Evolutionary conservation across 2,113 vertebrate species (phyloP), one percentile per base, ranked within the genome.

Genomic region (Rhadina sibilatrix): DNA sequence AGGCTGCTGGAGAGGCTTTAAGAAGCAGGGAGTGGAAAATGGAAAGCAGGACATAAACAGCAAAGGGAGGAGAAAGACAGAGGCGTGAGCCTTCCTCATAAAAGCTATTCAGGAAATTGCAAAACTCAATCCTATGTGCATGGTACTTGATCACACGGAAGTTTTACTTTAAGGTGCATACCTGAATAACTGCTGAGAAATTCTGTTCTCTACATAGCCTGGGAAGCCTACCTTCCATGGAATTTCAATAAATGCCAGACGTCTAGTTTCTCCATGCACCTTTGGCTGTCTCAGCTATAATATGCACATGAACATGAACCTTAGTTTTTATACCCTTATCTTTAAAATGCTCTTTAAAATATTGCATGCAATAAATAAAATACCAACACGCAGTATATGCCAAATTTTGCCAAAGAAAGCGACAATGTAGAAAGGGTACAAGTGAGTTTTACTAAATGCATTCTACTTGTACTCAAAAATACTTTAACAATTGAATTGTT

Each of bases 31-130:
- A 81, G 47, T 46, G 77, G 42, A 49, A 88, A 59, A 75, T 2
- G 5, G 64, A 77, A 86, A 84, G 80, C 54, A 20, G 65, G 44
- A 60, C 77, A 44, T 33, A 44, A 91, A 65, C 37, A 87, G 90
- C 68, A 77, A 81, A 91, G 38, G 65, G 31, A 91, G 56, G 76
- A 89, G 89, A 84, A 83, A 57, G 85, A 72, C 56, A 56, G 70
- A 89, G 71, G 76, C 63, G 66, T 0, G 1, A 82, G 56, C 59
- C 31, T 64, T 77, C 74, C 84, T 94, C 25, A 5, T 75, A 74
- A 95, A 92, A 87, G 61, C 77, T 65, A 4, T 82, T 80, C 94
- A 87, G 94, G 96, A 94, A 94, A 95, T 91, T 78, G 71, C 64
- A 87, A 79, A 94, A 65, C 86, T 75, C 59, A 68, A 52, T 95